Evolutionary conservation across 2,797 vertebrate species (phyloP).

Genomic region (Artibeus lituratus): DNA sequence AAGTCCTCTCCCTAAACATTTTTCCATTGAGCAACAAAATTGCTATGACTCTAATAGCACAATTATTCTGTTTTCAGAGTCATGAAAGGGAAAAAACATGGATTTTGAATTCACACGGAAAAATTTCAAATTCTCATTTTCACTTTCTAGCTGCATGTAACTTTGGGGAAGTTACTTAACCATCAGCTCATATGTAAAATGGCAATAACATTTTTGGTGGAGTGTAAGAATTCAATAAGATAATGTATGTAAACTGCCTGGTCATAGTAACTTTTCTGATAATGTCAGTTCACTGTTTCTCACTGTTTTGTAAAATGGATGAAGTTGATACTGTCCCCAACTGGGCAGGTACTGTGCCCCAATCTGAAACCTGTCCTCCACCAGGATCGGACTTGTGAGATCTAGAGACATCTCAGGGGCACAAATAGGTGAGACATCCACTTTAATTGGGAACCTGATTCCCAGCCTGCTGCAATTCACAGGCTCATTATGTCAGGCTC

Average conservation of each 20-base stretch:
- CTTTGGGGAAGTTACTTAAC: not conserved
- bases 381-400: not conserved
- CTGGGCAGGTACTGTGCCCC: not conserved
- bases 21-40: not conserved
- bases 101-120: slow-evolving; percentile 38
- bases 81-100: not conserved
- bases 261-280: slow-evolving; percentile 17
- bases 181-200: not conserved
- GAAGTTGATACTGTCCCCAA: not conserved
- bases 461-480: slow-evolving; percentile 15
- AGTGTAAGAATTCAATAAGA: not conserved
- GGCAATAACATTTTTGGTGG: not conserved
- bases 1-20: not conserved
- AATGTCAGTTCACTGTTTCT: not conserved
- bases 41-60: not conserved
- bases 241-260: not conserved
- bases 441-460: slow-evolving; percentile 43
- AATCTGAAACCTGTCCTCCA: slow-evolving; percentile 17
- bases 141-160: not conserved
- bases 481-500: not conserved
- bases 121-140: slow-evolving; percentile 6
- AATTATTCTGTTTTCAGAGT: slow-evolving; percentile 24
- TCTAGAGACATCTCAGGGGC: not conserved
- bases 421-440: not conserved
- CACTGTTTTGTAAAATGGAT: not conserved